These are phyloP conservation scores for Capreolus pygargus DNA, from an alignment of 2,113 vertebrate species.

Conservation along the genomic window DNA sequence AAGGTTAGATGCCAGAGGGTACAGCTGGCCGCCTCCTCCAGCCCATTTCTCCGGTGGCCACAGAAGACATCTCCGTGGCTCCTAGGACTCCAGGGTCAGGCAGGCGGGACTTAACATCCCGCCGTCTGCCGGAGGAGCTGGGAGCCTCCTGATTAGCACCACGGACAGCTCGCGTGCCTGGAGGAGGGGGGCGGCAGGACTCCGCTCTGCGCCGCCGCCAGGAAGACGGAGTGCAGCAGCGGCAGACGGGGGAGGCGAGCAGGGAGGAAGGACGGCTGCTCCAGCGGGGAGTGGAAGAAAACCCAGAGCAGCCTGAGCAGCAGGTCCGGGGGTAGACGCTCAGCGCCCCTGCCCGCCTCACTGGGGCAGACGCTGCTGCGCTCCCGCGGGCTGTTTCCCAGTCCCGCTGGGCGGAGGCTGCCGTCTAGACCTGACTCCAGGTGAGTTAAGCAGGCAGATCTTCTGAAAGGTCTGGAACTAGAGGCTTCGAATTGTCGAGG, in stretches of 20 bases:
- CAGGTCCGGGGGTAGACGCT: neutral
- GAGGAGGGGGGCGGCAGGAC: neutral
- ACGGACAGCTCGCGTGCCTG: conserved; percentile 18
- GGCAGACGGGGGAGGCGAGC: conserved; percentile 13
- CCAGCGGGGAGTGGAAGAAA: conserved; percentile 1
- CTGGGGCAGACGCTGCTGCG: neutral
- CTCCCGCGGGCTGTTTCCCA: neutral
- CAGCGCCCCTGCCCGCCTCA: neutral
- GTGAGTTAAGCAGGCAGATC: conserved; percentile 49
- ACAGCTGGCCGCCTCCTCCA: neutral
- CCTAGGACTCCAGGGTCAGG: neutral
- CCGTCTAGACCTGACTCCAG: conserved; percentile 30
- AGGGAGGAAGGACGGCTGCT: neutral
- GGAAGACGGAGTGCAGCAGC: neutral
- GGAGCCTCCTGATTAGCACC: neutral
- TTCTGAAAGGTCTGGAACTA: neutral
- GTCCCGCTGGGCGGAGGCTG: neutral
- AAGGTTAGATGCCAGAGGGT: neutral
- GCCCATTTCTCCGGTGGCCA: neutral
- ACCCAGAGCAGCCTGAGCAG: conserved; percentile 14
- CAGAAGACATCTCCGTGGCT: neutral
- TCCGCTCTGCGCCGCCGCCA: neutral
- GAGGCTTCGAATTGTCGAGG: neutral
- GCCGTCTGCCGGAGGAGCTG: neutral
- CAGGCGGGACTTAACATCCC: neutral